These are phyloP conservation scores for Cossypha dichroa DNA, from an alignment of 2,797 vertebrate genomes.

Conservation along the genomic window DNA sequence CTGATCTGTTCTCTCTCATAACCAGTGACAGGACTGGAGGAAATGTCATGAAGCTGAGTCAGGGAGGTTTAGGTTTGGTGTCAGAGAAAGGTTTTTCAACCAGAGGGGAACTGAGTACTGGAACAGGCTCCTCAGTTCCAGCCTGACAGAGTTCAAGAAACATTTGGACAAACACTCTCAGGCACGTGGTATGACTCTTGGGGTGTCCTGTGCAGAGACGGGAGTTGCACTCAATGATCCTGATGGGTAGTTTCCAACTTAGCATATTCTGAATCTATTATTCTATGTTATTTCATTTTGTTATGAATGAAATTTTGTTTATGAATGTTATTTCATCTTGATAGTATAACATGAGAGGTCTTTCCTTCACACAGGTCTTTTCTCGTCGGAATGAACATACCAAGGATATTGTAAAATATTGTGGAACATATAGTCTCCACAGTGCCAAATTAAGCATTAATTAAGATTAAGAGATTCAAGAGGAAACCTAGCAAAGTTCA, in stretches of 20 bases:
- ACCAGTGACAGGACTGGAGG: neutral
- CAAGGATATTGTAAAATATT: neutral
- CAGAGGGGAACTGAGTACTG: fast-evolving
- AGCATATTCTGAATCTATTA: neutral
- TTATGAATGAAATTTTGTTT: neutral
- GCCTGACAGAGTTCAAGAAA: neutral
- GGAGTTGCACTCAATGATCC: neutral
- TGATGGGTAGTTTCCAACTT: neutral
- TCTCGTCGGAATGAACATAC: neutral
- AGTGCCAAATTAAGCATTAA: neutral
- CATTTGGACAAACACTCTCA: neutral
- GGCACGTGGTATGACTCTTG: neutral
- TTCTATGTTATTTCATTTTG: neutral
- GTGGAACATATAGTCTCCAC: neutral
- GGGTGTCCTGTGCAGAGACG: fast-evolving
- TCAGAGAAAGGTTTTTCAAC: neutral
- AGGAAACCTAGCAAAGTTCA: neutral
- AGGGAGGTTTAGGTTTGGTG: neutral
- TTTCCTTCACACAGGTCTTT: neutral
- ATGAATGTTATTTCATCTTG: neutral
- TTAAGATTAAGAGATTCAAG: neutral
- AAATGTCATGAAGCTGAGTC: neutral
- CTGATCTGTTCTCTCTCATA: fast-evolving
- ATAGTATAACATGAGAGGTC: neutral
- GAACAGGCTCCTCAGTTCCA: neutral